Evolutionary conservation across 2,888 invertebrate species (phyloP).

Genomic region (Diarsia dahlii): DNA sequence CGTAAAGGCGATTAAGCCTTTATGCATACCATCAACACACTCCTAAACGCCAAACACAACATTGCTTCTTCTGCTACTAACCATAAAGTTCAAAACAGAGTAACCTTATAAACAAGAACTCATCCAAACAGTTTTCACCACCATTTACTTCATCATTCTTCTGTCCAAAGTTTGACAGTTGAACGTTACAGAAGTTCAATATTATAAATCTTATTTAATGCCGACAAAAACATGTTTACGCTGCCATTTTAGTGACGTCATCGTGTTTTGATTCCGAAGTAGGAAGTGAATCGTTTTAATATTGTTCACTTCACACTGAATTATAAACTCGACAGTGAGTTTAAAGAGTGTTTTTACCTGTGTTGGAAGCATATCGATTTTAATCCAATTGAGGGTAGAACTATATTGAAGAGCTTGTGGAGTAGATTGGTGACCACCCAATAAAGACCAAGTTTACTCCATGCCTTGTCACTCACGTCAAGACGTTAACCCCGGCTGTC

Average conservation of each 20-base stretch:
- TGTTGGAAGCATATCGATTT: neutral
- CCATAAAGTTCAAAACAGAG: slow-evolving; percentile 7
- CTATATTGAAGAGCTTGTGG: neutral
- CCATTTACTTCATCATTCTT: slow-evolving; percentile 55
- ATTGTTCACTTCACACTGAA: slow-evolving; percentile 10
- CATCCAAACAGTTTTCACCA: slow-evolving; percentile 35
- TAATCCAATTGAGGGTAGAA: neutral
- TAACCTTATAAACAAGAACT: slow-evolving; percentile 8
- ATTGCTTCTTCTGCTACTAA: neutral
- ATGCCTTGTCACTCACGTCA: no score
- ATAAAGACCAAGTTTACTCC: no score
- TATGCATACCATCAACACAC: neutral
- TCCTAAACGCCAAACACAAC: neutral
- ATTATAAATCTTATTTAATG: slow-evolving; percentile 66
- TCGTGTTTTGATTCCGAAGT: slow-evolving; percentile 53
- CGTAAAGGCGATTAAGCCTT: neutral
- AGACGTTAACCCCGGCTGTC: no score
- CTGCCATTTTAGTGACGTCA: slow-evolving; percentile 55
- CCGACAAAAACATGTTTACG: slow-evolving; percentile 69
- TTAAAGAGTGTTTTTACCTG: neutral
- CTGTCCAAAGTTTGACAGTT: slow-evolving; percentile 55
- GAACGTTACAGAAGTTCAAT: slow-evolving; percentile 60
- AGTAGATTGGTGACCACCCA: no score
- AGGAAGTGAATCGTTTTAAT: slow-evolving; percentile 35
- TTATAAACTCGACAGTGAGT: neutral